Conservation (phyloP, 2,888 invertebrate species). For the Sinodicranocentrus sp. region DNA sequence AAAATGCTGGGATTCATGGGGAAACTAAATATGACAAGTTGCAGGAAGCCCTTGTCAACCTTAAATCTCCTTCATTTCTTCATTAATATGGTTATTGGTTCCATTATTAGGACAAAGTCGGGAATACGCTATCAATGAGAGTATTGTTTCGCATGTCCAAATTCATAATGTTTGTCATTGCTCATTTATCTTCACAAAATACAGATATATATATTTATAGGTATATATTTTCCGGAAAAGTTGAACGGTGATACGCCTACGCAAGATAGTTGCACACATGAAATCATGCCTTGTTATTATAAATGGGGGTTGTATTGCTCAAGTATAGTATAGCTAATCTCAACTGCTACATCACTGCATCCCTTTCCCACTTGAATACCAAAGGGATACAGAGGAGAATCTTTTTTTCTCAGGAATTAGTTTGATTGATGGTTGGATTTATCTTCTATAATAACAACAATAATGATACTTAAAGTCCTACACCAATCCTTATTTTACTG, state of each 20-base stretch:
- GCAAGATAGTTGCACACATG: no score
- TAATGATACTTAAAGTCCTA: conserved; percentile 10
- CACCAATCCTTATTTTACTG: no score
- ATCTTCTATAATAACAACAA: conserved; percentile 32
- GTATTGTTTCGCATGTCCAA: no score
- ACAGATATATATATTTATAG: no score
- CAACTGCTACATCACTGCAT: background rate
- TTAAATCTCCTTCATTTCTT: conserved; percentile 62
- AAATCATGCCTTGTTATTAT: no score
- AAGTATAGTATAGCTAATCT: no score
- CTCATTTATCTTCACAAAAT: no score
- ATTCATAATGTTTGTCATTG: conserved; percentile 14
- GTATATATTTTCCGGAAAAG: no score
- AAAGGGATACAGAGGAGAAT: background rate
- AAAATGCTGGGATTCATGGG: background rate
- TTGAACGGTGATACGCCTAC: no score
- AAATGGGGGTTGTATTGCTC: no score
- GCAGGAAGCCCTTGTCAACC: conserved; percentile 71
- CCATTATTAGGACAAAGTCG: conserved; percentile 9
- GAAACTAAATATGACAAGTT: conserved; percentile 69
- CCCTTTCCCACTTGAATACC: background rate
- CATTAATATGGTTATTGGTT: conserved; percentile 59
- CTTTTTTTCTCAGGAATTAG: conserved; percentile 56
- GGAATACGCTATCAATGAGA: no score
- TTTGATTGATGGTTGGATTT: conserved; percentile 69